These are phyloP conservation scores for Nudaria mundana DNA, from an alignment of 2,888 invertebrate species.

Conservation along the genomic window DNA sequence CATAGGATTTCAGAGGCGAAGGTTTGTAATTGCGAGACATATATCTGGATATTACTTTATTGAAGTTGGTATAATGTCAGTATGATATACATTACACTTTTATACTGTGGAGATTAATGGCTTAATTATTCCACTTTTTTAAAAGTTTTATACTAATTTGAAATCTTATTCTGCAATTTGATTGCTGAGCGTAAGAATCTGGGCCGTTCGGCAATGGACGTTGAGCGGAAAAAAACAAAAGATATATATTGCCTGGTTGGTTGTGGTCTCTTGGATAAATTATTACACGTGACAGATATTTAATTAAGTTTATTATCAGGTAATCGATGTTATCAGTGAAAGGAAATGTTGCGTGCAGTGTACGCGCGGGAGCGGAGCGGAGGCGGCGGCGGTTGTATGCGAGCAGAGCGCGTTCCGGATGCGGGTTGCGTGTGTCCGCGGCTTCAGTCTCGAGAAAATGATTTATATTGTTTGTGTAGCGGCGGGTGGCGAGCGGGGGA, in stretches of 20 bases:
- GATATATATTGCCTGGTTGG: too few relatives aligned
- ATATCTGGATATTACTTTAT: background rate
- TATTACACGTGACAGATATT: too few relatives aligned
- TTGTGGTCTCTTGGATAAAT: too few relatives aligned
- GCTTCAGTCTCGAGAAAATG: slow-evolving; percentile 69
- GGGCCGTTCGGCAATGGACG: too few relatives aligned
- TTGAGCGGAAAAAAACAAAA: too few relatives aligned
- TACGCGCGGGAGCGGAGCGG: slow-evolving; percentile 14
- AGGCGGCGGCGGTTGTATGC: too few relatives aligned
- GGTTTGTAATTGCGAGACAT: background rate
- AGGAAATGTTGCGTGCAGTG: slow-evolving; percentile 10
- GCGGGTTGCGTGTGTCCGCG: slow-evolving; percentile 57
- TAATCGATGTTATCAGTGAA: background rate
- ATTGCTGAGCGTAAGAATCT: too few relatives aligned
- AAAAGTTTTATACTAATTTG: too few relatives aligned
- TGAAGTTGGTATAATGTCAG: background rate
- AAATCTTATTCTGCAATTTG: too few relatives aligned
- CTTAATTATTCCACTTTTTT: too few relatives aligned
- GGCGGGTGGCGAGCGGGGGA: slow-evolving; percentile 40
- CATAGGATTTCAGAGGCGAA: slow-evolving; percentile 3
- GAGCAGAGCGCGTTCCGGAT: slow-evolving; percentile 37
- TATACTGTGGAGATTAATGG: background rate
- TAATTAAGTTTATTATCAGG: background rate
- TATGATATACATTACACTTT: background rate
- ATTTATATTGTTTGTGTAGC: slow-evolving; percentile 79